Conservation (phyloP, 2,888 invertebrate genomes). For the Monoplex corrugatus region DNA sequence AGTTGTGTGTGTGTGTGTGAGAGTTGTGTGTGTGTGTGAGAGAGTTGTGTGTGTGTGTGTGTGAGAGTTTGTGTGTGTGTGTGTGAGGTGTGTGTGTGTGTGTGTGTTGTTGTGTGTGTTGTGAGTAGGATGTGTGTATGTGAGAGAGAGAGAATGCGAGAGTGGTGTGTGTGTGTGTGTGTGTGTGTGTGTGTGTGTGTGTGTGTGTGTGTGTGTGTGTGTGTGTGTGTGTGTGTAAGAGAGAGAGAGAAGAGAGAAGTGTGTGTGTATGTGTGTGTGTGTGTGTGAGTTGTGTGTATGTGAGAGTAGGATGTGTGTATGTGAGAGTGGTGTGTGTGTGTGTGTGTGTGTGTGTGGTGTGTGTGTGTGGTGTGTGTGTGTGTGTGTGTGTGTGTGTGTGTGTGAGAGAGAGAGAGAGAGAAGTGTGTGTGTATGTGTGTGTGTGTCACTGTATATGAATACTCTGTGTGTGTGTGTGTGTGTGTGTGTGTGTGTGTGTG, state of each 20-base stretch:
- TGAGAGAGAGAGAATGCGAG: not conserved
- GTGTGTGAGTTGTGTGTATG: not conserved
- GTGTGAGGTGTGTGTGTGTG: not conserved
- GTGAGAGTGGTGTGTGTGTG: not conserved
- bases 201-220: not conserved
- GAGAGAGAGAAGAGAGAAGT: not conserved
- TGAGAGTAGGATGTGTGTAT: not conserved
- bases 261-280: not conserved
- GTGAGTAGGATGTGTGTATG: not conserved
- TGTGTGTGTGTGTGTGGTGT: not conserved
- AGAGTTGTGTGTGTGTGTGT: not conserved
- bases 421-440: constrained; percentile 2
- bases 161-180: constrained; percentile 1
- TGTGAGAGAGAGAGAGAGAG: too few species aligned
- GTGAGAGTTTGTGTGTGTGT: not conserved
- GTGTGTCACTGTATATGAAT: too few species aligned
- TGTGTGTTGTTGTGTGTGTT: constrained; percentile 20
- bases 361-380: not conserved
- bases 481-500: not conserved
- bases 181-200: not conserved
- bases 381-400: constrained; percentile 18
- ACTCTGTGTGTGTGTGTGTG: not conserved
- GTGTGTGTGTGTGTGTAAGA: constrained; percentile 1
- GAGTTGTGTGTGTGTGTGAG: not conserved
- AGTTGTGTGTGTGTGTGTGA: not conserved